Evolutionary conservation across 2,888 invertebrate genomes (phyloP).

Genomic region (Drosophila imparisetae): DNA sequence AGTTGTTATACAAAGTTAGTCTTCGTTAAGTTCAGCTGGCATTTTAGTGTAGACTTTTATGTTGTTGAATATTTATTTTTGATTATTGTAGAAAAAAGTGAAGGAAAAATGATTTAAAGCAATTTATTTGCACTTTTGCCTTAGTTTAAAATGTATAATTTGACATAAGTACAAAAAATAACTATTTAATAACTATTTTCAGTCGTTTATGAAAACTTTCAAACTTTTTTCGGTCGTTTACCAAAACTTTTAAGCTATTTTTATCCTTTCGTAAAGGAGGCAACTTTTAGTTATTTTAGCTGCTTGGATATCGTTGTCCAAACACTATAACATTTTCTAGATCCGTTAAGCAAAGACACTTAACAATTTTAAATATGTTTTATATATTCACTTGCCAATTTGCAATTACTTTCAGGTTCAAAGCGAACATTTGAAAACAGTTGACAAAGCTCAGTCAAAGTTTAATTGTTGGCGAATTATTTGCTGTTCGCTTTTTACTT

Average conservation of each 20-base stretch:
- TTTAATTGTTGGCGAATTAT: constrained; percentile 70
- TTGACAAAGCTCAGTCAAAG: constrained; percentile 65
- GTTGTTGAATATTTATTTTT: not conserved
- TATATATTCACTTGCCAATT: constrained; percentile 27
- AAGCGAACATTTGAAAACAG: constrained; percentile 55
- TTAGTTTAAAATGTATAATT: not conserved
- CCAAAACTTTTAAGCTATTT: not conserved
- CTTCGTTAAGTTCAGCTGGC: not conserved
- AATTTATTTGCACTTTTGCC: not conserved
- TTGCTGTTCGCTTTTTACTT: constrained; percentile 50
- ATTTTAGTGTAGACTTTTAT: constrained; percentile 31
- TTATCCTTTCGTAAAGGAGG: not conserved
- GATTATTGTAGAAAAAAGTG: not conserved
- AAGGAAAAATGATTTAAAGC: no score
- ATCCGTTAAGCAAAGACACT: constrained; percentile 26
- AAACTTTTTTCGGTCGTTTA: not conserved
- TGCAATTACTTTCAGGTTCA: constrained; percentile 52
- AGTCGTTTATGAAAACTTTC: not conserved
- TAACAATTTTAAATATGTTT: not conserved
- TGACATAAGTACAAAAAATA: not conserved
- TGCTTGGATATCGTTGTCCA: not conserved
- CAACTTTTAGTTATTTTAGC: not conserved
- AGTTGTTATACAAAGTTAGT: no score
- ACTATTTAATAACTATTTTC: not conserved
- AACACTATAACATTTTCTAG: constrained; percentile 13